Base-by-base conservation (phyloP, 1,140 invertebrate species). In the Ganaspis sp. region DNA sequence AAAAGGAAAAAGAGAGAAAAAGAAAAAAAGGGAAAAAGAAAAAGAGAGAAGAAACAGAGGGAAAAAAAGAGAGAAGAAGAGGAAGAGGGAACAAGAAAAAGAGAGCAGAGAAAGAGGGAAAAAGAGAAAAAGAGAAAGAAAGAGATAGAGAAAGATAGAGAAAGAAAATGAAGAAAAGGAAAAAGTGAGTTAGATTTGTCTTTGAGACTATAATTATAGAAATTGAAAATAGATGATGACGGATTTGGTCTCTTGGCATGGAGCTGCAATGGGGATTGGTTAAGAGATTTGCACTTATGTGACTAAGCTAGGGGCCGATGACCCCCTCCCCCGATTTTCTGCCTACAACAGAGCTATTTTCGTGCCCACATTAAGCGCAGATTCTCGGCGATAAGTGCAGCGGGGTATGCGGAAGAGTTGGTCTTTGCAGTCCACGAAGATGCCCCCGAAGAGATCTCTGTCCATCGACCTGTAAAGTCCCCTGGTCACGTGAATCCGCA, bases 391-490 rank as follows among this genome's bases (percentile, higher is more conserved):
- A 64, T 64, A 29, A 64, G 58, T 64, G 58, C 26, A 64, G 11
- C 58, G 26, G 58, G 23, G 58, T 64, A 64, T 64, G 58, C 58
- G 58, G 58, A 64, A 64, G 58, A 29, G 58, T 64, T 64, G 21
- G 54, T 58, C 54, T 58, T 58, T 12, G 19, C 21, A 58, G 21
- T 58, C 8, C 15, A 29, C 3, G 58, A 64, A 26, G 58, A 64
- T 64, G 58, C 58, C 58, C 23, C 58, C 58, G 58, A 64, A 64
- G 58, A 64, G n/a, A 15, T 64, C 23, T 64, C 11, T 64, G 58
- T 34, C 58, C 26, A 64, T 64, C 58, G 58, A 64, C 58, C 58
- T 26, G 58, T 26, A 64, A 29, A 26, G 58, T 29, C 58, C 58
- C 58, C 9, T 29, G 26, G 12, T 64, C 23, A 26, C 9, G 58